Conservation (phyloP, 2,888 invertebrate genomes). For the Thalpophila matura region DNA sequence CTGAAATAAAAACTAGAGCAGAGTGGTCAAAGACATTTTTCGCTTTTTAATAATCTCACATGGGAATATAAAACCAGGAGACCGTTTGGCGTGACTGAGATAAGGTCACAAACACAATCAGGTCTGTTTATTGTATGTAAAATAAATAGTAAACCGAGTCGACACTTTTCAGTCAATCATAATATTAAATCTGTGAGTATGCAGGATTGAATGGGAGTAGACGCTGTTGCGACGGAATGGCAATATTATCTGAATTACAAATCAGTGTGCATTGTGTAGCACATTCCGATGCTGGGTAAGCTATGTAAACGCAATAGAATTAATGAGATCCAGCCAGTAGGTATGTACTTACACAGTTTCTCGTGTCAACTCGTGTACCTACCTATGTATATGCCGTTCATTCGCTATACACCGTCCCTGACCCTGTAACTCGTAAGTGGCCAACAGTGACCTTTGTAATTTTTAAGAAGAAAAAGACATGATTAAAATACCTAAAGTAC, state of each 20-base stretch:
- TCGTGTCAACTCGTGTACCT: slow-evolving; percentile 29
- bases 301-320: slow-evolving; percentile 46
- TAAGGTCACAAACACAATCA: neutral
- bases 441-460: neutral
- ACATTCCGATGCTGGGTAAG: slow-evolving; percentile 45
- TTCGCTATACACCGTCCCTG: slow-evolving; percentile 1
- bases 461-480: slow-evolving; percentile 10
- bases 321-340: slow-evolving; percentile 33
- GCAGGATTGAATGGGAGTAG: neutral
- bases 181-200: slow-evolving; percentile 13
- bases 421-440: slow-evolving; percentile 10
- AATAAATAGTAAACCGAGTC: neutral
- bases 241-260: slow-evolving; percentile 35
- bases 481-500: neutral
- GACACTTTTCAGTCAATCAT: slow-evolving; percentile 1
- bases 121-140: neutral
- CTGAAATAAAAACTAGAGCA: no score
- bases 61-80: no score
- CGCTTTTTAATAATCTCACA: neutral
- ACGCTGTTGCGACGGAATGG: slow-evolving; percentile 10
- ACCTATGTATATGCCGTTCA: slow-evolving; percentile 30
- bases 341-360: slow-evolving; percentile 4
- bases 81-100: neutral
- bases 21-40: no score
- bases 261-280: slow-evolving; percentile 36